phyloP scores from a whole-genome alignment of 2,888 invertebrate species.

The Bellardia pandia region DNA sequence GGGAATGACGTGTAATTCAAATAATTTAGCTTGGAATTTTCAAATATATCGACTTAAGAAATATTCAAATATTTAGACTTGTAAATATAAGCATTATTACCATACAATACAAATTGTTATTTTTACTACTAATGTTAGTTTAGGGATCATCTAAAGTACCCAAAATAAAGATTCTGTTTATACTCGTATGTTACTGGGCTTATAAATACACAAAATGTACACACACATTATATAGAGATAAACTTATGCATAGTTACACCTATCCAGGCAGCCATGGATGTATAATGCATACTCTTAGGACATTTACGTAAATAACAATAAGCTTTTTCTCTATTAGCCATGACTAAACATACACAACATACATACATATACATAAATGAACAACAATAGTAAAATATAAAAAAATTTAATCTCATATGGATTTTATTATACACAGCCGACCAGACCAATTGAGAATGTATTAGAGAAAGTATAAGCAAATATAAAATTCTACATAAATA shows the following conservation, averaged over 20 bases:
- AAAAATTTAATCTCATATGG: slow-evolving; percentile 35
- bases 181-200: neutral
- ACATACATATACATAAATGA: slow-evolving; percentile 12
- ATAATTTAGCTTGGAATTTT: no score
- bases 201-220: slow-evolving; percentile 21
- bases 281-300: slow-evolving; percentile 4
- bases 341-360: slow-evolving; percentile 22
- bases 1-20: no score
- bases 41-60: no score
- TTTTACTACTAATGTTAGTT: slow-evolving; percentile 9
- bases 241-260: neutral
- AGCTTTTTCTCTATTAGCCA: slow-evolving; percentile 57
- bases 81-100: neutral
- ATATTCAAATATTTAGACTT: no score
- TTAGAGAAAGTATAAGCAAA: neutral
- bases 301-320: slow-evolving; percentile 43
- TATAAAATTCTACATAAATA: slow-evolving; percentile 14
- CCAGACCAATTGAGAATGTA: slow-evolving; percentile 22
- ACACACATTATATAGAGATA: neutral
- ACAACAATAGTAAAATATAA: slow-evolving; percentile 16
- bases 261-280: no score
- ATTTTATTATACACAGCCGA: slow-evolving; percentile 46
- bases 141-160: slow-evolving; percentile 33
- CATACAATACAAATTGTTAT: slow-evolving; percentile 13
- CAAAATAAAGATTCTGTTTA: slow-evolving; percentile 37